Percentiles rank a stretch among this genome's conserved stretches.
Evolutionary conservation across 2,113 vertebrate species (phyloP).

Genomic region (Polypterus senegalus): DNA sequence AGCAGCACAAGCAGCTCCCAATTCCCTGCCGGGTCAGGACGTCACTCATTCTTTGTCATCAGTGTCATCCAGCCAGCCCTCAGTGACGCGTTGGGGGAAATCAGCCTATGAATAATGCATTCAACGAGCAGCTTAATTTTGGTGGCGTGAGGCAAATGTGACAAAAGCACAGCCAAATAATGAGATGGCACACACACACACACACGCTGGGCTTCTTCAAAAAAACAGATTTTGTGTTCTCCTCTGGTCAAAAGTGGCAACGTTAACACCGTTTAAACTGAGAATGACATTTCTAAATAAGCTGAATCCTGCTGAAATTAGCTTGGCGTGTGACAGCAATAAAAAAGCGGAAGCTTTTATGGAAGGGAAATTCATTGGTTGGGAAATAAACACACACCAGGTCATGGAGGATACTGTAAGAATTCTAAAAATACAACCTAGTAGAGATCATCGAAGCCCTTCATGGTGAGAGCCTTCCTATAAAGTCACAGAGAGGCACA

Average conservation of each 20-base stretch:
- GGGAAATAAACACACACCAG: too few relatives aligned
- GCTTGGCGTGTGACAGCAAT: too few relatives aligned
- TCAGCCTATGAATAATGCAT: slow-evolving; percentile 42
- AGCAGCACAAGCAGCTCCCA: too few relatives aligned
- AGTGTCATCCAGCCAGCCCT: slow-evolving; percentile 18
- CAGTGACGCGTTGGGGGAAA: slow-evolving; percentile 24
- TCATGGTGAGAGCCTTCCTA: too few relatives aligned
- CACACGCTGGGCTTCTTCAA: background rate
- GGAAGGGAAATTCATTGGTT: too few relatives aligned
- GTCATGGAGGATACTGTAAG: too few relatives aligned
- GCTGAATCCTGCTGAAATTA: background rate
- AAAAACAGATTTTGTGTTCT: background rate
- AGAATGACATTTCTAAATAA: background rate
- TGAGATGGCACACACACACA: slow-evolving; percentile 33
- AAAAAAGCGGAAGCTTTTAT: too few relatives aligned
- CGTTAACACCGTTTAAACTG: background rate
- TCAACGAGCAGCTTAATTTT: slow-evolving; percentile 53
- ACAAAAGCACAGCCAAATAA: slow-evolving; percentile 46
- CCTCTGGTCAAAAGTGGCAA: too few relatives aligned
- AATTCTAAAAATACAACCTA: too few relatives aligned
- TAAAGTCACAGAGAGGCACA: too few relatives aligned
- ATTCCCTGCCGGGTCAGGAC: slow-evolving; percentile 9
- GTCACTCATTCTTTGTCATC: slow-evolving; percentile 1
- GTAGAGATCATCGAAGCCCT: too few relatives aligned
- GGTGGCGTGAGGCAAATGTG: slow-evolving; percentile 44